Base-by-base conservation (phyloP, 2,888 invertebrate species). In the Hypercompe scribonia region DNA sequence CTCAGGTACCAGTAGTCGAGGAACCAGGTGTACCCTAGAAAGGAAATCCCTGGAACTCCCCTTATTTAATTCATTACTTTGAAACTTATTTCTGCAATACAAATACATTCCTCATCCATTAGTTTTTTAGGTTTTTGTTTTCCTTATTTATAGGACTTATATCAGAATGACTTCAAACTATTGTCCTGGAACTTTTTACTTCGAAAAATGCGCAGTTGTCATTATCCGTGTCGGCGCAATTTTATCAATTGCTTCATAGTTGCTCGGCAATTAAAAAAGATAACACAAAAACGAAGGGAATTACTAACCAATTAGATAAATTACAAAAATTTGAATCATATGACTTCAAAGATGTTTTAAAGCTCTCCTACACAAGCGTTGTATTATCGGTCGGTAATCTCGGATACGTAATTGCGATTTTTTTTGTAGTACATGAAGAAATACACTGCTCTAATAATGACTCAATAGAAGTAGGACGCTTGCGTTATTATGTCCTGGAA, bases 231-330 rank as follows among this genome's bases (percentile, higher is more conserved):
- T 72, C 63, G 69, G 65, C 68, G 21, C 68, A 46, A 21, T 28
- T 39, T 78, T 82, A 83, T 82, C 82, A 81, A 68, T 8, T 28
- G 78, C 83, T 83, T 70, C 73, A 74, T 83, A 83, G 76, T 78
- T 79, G 68, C 70, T 76, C 61, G 72, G 71, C 73, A 74, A 46
- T 46, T 67, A 74, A 73, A 61, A 18, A 7, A 76, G 81, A 83
- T 79, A 78, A 79, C 65, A 61, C 11, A 46, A 75, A 50, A 24
- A 61, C 63, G 72, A 76, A 74, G 63, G 70, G 79, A 67, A n/a
- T 31, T 31, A 31, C 31, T 1, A 33, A 31, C 21, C 13, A 66
- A 46, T 46, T 46, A 46, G 61, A 61, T 31, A 13, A 46, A 13
- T 33, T 13, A 46, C 46, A 66, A 42, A 66, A 46, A 46, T 21